phyloP scores from a whole-genome alignment of 1,140 invertebrate genomes.

The Rhynchophorus ferrugineus region DNA sequence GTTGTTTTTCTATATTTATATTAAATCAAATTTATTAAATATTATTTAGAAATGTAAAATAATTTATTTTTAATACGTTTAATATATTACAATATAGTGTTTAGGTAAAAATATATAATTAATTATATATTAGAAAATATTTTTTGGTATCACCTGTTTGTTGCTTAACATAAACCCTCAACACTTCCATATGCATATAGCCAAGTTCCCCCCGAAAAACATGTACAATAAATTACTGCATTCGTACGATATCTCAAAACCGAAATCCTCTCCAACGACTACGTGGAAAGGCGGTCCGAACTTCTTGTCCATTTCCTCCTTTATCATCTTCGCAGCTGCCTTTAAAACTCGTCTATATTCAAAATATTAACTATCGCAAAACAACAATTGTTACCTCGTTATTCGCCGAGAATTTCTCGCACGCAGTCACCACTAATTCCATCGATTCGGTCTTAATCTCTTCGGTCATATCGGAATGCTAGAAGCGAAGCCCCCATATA shows the following conservation, averaged over 20 bases:
- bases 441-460: slow-evolving; percentile 84
- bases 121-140: too few relatives aligned
- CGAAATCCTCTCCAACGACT: slow-evolving; percentile 87
- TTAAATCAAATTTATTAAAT: too few relatives aligned
- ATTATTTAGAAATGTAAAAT: too few relatives aligned
- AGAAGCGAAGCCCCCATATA: slow-evolving; percentile 25
- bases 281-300: slow-evolving; percentile 90
- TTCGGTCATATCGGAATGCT: slow-evolving; percentile 84
- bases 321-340: slow-evolving; percentile 77
- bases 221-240: slow-evolving; percentile 83
- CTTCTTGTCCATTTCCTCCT: slow-evolving; percentile 90
- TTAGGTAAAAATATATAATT: too few relatives aligned
- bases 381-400: slow-evolving; percentile 55
- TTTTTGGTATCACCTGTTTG: too few relatives aligned
- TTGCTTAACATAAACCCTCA: too few relatives aligned
- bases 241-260: slow-evolving; percentile 89
- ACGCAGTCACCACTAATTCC: slow-evolving; percentile 83
- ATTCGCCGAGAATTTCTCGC: slow-evolving; percentile 81
- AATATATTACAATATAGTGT: too few relatives aligned
- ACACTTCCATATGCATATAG: slow-evolving; percentile 87
- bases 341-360: slow-evolving; percentile 30
- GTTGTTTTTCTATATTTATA: too few relatives aligned
- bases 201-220: slow-evolving; percentile 86
- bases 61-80: too few relatives aligned
- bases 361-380: not conserved